Evolutionary conservation across 2,888 invertebrate genomes (phyloP).

Genomic region (Sclerodermus sp.): DNA sequence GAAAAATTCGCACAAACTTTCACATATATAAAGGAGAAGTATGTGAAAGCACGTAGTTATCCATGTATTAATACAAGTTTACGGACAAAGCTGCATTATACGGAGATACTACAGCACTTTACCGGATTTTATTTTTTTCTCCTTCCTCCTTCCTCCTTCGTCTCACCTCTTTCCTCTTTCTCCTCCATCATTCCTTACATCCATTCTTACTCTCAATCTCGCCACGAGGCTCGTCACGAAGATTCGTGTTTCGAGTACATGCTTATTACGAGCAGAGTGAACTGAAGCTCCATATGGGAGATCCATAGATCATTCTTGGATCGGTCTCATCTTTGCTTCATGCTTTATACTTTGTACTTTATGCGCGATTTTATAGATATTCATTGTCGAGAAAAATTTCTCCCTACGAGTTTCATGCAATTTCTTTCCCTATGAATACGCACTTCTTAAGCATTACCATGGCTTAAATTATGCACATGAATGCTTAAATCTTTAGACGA

Average conservation of each 20-base stretch:
- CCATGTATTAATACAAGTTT: neutral
- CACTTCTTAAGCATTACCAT: no score
- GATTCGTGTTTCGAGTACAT: constrained; percentile 19
- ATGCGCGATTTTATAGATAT: no score
- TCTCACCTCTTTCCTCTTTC: constrained; percentile 7
- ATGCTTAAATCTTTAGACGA: no score
- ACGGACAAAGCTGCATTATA: neutral
- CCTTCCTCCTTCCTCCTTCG: neutral
- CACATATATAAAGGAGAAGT: no score
- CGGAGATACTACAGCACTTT: neutral
- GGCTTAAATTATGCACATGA: no score
- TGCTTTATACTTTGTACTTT: no score
- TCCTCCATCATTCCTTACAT: no score
- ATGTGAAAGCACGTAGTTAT: neutral
- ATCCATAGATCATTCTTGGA: constrained; percentile 13
- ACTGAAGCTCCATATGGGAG: constrained; percentile 3
- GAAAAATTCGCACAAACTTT: neutral
- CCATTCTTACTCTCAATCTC: constrained; percentile 11
- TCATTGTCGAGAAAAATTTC: no score
- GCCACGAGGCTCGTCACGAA: constrained; percentile 21
- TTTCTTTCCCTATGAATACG: no score
- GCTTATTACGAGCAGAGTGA: constrained; percentile 7
- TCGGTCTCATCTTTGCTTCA: constrained; percentile 16
- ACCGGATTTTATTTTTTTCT: neutral
- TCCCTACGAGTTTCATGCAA: no score